phyloP scores from a whole-genome alignment of 2,888 invertebrate genomes.

The Cremastobaeus sp. region DNA sequence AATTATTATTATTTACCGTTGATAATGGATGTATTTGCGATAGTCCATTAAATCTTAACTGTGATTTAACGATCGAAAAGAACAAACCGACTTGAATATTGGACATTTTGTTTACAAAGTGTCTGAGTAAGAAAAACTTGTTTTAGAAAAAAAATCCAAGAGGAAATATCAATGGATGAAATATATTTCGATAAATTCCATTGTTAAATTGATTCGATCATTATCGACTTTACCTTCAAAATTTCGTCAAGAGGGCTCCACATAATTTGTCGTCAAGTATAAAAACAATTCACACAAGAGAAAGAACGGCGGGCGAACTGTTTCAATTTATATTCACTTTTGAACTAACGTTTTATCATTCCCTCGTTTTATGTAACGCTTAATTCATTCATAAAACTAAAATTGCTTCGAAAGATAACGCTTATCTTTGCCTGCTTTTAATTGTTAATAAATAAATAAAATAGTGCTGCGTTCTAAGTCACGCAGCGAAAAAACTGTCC shows the following conservation, averaged over 20 bases:
- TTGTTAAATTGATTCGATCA: too few relatives aligned
- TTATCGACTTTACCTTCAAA: constrained; percentile 33
- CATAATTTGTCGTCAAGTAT: not conserved
- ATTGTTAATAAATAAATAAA: constrained; percentile 45
- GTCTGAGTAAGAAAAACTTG: too few relatives aligned
- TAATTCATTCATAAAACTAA: constrained; percentile 48
- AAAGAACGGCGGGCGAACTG: constrained; percentile 26
- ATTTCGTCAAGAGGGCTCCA: constrained; percentile 43
- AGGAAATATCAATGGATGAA: too few relatives aligned
- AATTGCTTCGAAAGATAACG: constrained; percentile 43
- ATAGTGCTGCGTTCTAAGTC: not conserved
- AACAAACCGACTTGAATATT: too few relatives aligned
- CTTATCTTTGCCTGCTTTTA: constrained; percentile 40
- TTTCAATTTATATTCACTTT: constrained; percentile 30
- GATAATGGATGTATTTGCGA: too few relatives aligned
- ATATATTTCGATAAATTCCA: constrained; percentile 1
- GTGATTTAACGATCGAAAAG: too few relatives aligned
- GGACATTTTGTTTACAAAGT: too few relatives aligned
- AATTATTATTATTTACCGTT: too few relatives aligned
- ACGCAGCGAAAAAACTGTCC: not conserved
- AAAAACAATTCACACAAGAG: not conserved
- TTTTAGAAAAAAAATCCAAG: too few relatives aligned
- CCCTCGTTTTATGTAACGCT: constrained; percentile 51
- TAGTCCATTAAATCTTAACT: too few relatives aligned
- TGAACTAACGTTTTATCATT: constrained; percentile 50